Evolutionary conservation across 2,888 invertebrate genomes (phyloP), one percentile per base, ranked within the genome.

Genomic region (Leptopilina myrica): DNA sequence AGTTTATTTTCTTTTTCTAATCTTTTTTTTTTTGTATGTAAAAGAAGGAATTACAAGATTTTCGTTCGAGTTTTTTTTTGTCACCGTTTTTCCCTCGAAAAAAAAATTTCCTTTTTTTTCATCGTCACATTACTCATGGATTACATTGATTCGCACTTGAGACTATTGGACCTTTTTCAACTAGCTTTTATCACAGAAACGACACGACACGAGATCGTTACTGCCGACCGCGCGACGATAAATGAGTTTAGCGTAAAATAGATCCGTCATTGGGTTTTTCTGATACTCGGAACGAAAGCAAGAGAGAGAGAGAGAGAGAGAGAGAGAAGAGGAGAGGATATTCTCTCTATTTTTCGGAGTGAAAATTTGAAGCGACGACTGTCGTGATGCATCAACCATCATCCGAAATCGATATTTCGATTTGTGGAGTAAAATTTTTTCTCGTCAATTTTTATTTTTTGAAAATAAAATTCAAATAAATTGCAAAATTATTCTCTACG

Each of bases 161-260:
- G 69, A 73, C 56, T 73, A 73, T 73, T 56, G 49, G 53, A 73
- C 73, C 73, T 56, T 73, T 73, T 56, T 56, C 73, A 73, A 73
- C 56, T 40, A 73, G 73, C 73, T 73, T 43, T 43, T 73, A 73
- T 73, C 56, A 73, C 73, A 73, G 73, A 73, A 73, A 73, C 69
- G 69, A 56, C 73, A 73, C 73, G 73, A 43, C 43, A 43, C 43
- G 43, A 43, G 43, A 56, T 73, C 73, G 56, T 73, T 56, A 73
- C 73, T 73, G 73, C 73, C 40, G 56, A 73, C 33, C 73, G 73
- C 73, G 73, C 73, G 56, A 56, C 12, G 56, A 56, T 73, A 73
- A 73, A 73, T n/a, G 56, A 73, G 56, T 73, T 56, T 56, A 56
- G 40, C 56, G 73, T 73, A 40, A 73, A 73, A 73, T 73, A 73